These are phyloP conservation scores for Spodoptera picta DNA, from an alignment of 2,888 invertebrate species.

Conservation along the genomic window DNA sequence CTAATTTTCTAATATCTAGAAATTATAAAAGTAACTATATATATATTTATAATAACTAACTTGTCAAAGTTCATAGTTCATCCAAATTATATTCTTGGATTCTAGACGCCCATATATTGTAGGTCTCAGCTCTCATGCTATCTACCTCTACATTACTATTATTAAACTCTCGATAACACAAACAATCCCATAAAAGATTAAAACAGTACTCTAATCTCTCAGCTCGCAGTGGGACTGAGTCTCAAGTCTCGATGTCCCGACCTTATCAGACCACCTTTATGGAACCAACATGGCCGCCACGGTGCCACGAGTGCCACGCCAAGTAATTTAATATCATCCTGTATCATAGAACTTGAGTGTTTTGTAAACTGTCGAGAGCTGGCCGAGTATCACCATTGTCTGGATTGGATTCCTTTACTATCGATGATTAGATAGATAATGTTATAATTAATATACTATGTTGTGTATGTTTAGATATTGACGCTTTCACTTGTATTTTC, in stretches of 20 bases:
- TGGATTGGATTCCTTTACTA: slow-evolving; percentile 34
- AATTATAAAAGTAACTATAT: too few species aligned
- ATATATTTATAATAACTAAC: too few species aligned
- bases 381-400: slow-evolving; percentile 22
- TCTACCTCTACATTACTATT: too few species aligned
- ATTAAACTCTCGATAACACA: too few species aligned
- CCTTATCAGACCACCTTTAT: slow-evolving; percentile 67
- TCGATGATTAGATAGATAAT: slow-evolving; percentile 22
- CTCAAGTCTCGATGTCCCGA: slow-evolving; percentile 40
- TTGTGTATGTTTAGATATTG: too few species aligned
- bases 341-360: slow-evolving; percentile 54
- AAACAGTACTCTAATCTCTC: slow-evolving; percentile 7
- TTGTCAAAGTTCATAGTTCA: too few species aligned
- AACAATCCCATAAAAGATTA: not conserved
- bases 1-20: too few species aligned
- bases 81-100: too few species aligned
- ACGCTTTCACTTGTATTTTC: too few species aligned
- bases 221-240: slow-evolving; percentile 36
- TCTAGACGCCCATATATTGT: too few species aligned
- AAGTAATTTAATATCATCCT: slow-evolving; percentile 60
- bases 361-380: slow-evolving; percentile 48
- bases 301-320: slow-evolving; percentile 7
- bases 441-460: not conserved
- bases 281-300: slow-evolving; percentile 46
- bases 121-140: too few species aligned